These are phyloP conservation scores for Chromobotia macracanthus DNA, from an alignment of 2,797 vertebrate genomes.

Conservation along the genomic window DNA sequence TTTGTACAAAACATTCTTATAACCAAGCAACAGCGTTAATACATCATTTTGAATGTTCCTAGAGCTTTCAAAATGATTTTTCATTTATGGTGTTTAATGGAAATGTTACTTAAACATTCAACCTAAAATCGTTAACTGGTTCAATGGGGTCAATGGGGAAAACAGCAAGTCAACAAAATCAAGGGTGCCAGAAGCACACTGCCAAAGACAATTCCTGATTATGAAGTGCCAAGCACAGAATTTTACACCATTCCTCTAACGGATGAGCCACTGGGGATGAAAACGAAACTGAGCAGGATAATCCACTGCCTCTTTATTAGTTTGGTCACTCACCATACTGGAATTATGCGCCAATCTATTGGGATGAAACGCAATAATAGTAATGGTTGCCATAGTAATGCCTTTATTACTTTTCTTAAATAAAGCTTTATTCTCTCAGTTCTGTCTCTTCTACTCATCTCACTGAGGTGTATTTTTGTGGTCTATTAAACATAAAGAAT, in stretches of 20 bases:
- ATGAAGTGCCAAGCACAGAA: neutral
- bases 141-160: neutral
- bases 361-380: neutral
- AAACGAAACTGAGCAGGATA: slow-evolving; percentile 13
- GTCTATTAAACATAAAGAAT: slow-evolving; percentile 37
- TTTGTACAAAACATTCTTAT: too few relatives aligned
- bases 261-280: neutral
- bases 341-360: neutral
- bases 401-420: too few relatives aligned
- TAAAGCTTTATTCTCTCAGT: too few relatives aligned
- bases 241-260: slow-evolving; percentile 4
- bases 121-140: neutral
- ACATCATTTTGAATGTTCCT: too few relatives aligned
- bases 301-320: slow-evolving; percentile 32
- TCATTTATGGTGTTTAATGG: too few relatives aligned
- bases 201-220: neutral
- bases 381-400: neutral
- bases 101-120: too few relatives aligned
- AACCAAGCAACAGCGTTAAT: too few relatives aligned
- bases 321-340: neutral
- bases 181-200: slow-evolving; percentile 1
- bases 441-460: neutral
- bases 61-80: too few relatives aligned
- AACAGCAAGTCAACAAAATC: slow-evolving; percentile 26
- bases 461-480: slow-evolving; percentile 25